Evolutionary conservation across 1,140 invertebrate genomes (phyloP).

Genomic region (Drosophila insularis): DNA sequence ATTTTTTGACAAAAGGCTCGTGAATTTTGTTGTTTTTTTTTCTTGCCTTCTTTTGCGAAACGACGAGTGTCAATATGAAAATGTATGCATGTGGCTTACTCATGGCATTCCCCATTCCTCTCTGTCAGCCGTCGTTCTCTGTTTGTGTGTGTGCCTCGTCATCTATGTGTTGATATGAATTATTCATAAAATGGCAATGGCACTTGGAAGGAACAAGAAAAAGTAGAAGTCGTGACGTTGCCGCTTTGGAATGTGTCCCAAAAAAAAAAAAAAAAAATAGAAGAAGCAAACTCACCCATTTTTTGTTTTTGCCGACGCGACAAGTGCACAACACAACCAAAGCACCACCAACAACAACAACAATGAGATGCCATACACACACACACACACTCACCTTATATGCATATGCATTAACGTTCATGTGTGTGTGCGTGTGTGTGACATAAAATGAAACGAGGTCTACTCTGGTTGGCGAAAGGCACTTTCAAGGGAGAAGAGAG

Average conservation of each 20-base stretch:
- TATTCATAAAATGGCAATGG: conserved; percentile 80
- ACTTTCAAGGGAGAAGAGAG: not conserved
- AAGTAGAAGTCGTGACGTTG: conserved; percentile 65
- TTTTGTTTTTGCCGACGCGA: conserved; percentile 34
- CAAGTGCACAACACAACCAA: conserved; percentile 51
- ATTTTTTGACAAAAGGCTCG: conserved; percentile 69
- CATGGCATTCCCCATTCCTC: conserved; percentile 16
- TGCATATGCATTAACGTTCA: conserved; percentile 45
- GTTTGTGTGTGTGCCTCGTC: conserved; percentile 8
- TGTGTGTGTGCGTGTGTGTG: conserved; percentile 26
- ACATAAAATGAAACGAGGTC: conserved; percentile 55
- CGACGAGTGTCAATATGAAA: conserved; percentile 76
- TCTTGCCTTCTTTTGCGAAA: not conserved
- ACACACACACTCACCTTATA: conserved; percentile 27
- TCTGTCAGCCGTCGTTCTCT: conserved; percentile 16
- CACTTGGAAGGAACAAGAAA: conserved; percentile 62
- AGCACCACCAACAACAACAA: conserved; percentile 16
- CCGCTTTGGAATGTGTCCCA: conserved; percentile 43
- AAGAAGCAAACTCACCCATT: conserved; percentile 1
- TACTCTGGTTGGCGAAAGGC: conserved; percentile 4
- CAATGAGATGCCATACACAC: conserved; percentile 49
- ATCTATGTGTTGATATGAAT: conserved; percentile 71
- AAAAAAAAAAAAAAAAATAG: conserved; percentile 26
- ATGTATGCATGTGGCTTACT: conserved; percentile 62
- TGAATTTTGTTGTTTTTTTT: conserved; percentile 15